Conservation (phyloP, 53 echinoderm and acorn worm species). For the Henricia sp. region DNA sequence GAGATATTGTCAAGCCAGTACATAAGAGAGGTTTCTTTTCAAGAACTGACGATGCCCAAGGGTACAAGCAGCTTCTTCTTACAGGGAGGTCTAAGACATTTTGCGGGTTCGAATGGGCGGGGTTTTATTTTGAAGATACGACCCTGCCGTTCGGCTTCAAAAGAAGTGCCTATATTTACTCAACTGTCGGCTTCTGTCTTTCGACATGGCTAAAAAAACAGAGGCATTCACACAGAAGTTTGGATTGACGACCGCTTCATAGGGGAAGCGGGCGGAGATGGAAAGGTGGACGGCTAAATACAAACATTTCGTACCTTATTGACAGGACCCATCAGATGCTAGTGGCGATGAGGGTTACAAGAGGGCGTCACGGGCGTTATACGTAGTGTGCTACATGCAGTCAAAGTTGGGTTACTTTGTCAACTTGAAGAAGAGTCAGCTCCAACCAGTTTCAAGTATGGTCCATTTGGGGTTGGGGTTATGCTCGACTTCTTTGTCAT, state of each 20-base stretch:
- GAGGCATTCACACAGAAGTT: no score
- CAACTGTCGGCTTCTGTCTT: conserved; percentile 13
- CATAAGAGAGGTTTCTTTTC: neutral
- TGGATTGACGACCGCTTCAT: no score
- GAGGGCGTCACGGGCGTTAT: neutral
- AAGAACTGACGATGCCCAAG: neutral
- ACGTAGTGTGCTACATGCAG: conserved; percentile 32
- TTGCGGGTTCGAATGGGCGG: conserved; percentile 21
- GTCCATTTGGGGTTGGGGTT: conserved; percentile 23
- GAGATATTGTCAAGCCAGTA: conserved; percentile 9
- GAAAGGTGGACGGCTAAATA: neutral
- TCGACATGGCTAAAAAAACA: conserved; percentile 4
- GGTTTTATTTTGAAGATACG: conserved; percentile 26
- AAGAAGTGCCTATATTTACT: neutral
- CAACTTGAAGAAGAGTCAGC: conserved; percentile 29
- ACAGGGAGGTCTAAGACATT: neutral
- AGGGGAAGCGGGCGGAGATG: conserved; percentile 1
- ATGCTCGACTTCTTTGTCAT: conserved; percentile 18
- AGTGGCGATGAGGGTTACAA: neutral
- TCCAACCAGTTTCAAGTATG: conserved; percentile 16
- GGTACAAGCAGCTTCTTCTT: neutral
- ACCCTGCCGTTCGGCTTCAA: conserved; percentile 13
- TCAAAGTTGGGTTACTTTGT: conserved; percentile 28
- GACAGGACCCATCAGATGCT: neutral
- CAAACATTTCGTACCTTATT: neutral